Evolutionary conservation across 2,797 vertebrate genomes (phyloP).

Genomic region (Orientallactaga sibirica): DNA sequence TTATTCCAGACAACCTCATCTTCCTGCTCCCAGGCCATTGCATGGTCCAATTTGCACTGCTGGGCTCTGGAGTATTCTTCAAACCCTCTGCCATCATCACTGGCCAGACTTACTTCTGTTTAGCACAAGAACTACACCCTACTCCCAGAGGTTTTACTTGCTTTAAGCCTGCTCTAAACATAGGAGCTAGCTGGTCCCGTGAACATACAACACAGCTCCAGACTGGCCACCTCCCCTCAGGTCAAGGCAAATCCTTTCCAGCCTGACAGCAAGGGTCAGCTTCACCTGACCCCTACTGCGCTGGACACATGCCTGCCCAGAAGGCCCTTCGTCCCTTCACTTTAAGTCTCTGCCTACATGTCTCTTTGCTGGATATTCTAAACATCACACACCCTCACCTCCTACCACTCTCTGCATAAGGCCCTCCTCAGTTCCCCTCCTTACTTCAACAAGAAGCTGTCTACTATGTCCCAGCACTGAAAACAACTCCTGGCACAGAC

Average conservation of each 20-base stretch:
- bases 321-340: neutral
- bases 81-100: rapidly evolving
- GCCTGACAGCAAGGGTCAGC: neutral
- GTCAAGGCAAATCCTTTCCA: neutral
- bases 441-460: neutral
- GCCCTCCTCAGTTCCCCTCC: neutral
- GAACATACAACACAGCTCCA: neutral
- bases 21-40: neutral
- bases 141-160: neutral
- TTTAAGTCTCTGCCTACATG: neutral
- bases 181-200: neutral
- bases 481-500: neutral
- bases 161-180: neutral
- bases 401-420: neutral
- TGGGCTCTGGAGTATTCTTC: neutral
- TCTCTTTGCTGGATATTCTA: neutral
- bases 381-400: neutral
- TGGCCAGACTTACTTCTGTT: neutral
- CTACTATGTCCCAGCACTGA: neutral
- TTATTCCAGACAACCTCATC: neutral
- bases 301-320: neutral
- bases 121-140: too few relatives aligned
- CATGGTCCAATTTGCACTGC: neutral
- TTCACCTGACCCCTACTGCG: neutral
- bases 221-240: neutral